phyloP scores from a whole-genome alignment of 2,888 invertebrate genomes.

The Dryomyza anilis region DNA sequence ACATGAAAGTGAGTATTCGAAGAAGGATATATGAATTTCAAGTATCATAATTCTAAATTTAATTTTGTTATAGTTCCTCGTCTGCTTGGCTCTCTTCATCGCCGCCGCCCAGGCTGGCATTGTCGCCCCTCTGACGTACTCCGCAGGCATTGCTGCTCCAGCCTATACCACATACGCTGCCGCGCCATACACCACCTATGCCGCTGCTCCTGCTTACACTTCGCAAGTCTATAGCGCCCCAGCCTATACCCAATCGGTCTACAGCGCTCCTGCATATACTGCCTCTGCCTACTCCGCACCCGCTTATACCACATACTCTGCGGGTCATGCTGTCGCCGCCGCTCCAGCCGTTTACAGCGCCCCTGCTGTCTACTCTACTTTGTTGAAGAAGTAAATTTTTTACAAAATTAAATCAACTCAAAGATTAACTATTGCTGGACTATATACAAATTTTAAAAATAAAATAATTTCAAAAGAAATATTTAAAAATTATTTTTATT shows the following conservation, averaged over 20 bases:
- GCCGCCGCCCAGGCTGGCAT: slow-evolving; percentile 51
- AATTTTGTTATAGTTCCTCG: slow-evolving; percentile 42
- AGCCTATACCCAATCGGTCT: slow-evolving; percentile 36
- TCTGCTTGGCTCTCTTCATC: slow-evolving; percentile 51
- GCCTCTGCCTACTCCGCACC: background rate
- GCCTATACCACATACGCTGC: slow-evolving; percentile 33
- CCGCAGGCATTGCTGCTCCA: slow-evolving; percentile 31
- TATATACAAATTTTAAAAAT: too few species aligned
- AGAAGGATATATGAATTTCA: background rate
- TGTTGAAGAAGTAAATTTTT: too few species aligned
- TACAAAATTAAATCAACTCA: too few species aligned
- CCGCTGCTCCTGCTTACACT: slow-evolving; percentile 33
- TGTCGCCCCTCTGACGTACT: slow-evolving; percentile 37
- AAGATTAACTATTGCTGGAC: too few species aligned
- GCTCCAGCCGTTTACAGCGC: background rate
- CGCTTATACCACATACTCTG: slow-evolving; percentile 33
- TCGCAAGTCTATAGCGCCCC: slow-evolving; percentile 37
- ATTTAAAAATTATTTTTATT: too few species aligned
- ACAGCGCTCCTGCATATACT: slow-evolving; percentile 29
- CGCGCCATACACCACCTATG: slow-evolving; percentile 32
- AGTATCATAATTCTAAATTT: background rate
- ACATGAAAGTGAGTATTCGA: background rate
- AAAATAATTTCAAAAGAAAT: too few species aligned
- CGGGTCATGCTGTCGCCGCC: slow-evolving; percentile 24
- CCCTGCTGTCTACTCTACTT: slow-evolving; percentile 1